Base-by-base conservation (phyloP, 2,888 invertebrate species). In the Morpho deidamia region DNA sequence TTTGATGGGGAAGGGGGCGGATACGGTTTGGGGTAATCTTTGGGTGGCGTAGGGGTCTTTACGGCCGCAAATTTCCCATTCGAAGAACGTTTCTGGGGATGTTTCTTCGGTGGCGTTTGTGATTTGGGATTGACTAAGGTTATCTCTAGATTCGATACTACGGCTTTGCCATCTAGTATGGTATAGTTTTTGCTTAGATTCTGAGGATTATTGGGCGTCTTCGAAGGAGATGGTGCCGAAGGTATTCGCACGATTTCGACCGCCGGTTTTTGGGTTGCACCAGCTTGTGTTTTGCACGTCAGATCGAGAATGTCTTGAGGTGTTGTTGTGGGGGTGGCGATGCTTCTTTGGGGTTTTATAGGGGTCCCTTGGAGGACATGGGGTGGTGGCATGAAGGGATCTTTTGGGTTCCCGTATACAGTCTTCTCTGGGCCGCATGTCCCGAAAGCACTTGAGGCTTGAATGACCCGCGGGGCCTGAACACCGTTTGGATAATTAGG, bases 371-470 rank as follows among this genome's bases (percentile, higher is more conserved):
- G 90, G 0, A 90, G 61, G 0, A 90, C 77, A 47, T 90, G 91
- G 0, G 90, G 87, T 0, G 91, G 90, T 0, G 92, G 90, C 76
- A 90, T 89, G 58, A 93, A 86, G 3, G 92, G 91, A 66, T 94
- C 94, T 69, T 94, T 94, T 0, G 94, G 94, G 75, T 94, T 93
- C 0, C 94, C 94, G 64, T 94, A 94, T 0, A 94, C 92, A 0
- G 91, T 93, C 66, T 91, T 92, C 65, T 93, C 92, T 0, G 89
- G 87, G 0, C 86, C 86, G 0, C 73, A 65, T 1, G 91, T 90
- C 0, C 92, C 91, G 74, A 92, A 94, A 44, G 93, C 92, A 5
- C 93, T 93, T 12, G 91, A 92, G 0, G 91, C 93, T 67, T 94
- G 8, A 91, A 91, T 0, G 92, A 93, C 72, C 84, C 92, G 0